Base-by-base conservation (phyloP, 2,888 invertebrate species). In the Phrixothrix hirtus region DNA sequence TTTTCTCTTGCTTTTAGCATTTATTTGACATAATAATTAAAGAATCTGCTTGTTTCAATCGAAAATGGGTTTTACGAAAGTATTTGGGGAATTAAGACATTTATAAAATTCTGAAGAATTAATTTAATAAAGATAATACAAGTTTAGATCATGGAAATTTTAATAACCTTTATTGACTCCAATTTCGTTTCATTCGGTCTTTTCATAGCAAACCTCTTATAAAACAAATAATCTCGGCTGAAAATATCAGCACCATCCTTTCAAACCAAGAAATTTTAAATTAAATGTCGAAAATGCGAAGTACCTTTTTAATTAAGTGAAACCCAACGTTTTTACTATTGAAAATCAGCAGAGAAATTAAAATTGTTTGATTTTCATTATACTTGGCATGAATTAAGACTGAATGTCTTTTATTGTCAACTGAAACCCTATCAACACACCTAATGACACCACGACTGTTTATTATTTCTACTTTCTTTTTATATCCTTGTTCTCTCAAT, bases 121-220 rank as follows among this genome's bases (percentile, higher is more conserved):
- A 61, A 61, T 62, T 60, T 61, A 59, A 64, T 64, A 61, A 62
- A 61, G 62, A 64, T 60, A 62, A 62, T 55, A 61, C 61, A 55
- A 56, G 61, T 57, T 57, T 56, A 56, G 60, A 61, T 62, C 60
- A 50, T 58, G 59, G 55, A 64, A 64, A 64, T 64, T 64, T 62
- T 64, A 64, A 64, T 64, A 64, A 64, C 59, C 61, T 57, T 61
- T 62, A 61, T 64, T 62, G 62, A 62, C 61, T 62, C 59, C 61
- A 61, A 62, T 63, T 59, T 56, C 54, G 58, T 60, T 57, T 55
- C 57, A 49, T 44, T 42, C 49, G 55, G 39, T 49, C 49, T 41
- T 55, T 55, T 49, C 39, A 55, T 49, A 38, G 49, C 36, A 43
- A 50, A 50, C 43, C 55, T 54, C 49, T 55, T 55, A 55, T 55